Evolutionary conservation across 2,113 vertebrate genomes (phyloP).

Genomic region (Syngnathus scovelli): DNA sequence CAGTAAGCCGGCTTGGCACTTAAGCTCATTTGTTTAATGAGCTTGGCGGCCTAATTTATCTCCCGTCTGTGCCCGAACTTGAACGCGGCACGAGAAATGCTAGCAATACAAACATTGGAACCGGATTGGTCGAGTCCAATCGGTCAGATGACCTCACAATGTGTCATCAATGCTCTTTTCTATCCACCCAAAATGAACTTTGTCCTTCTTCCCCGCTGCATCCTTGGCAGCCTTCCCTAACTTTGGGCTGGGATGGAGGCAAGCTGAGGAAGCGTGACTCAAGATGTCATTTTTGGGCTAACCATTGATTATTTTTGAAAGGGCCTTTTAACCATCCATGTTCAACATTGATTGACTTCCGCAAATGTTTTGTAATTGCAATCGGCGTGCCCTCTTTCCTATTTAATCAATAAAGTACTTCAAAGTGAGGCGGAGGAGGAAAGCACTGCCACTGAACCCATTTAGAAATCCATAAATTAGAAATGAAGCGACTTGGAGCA

Average conservation of each 20-base stretch:
- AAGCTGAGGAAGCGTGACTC: conserved; percentile 39
- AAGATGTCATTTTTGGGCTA: not conserved
- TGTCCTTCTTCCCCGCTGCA: conserved; percentile 18
- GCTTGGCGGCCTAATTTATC: conserved; percentile 30
- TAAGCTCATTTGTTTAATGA: conserved; percentile 55
- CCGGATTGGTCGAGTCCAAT: not conserved
- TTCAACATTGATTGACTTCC: conserved; percentile 4
- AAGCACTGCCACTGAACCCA: not conserved
- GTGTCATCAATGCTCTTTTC: conserved; percentile 2
- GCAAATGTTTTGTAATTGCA: conserved; percentile 11
- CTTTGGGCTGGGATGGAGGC: not conserved
- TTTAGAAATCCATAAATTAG: not conserved
- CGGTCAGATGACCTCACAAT: not conserved
- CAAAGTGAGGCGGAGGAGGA: not conserved
- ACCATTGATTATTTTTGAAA: conserved; percentile 13
- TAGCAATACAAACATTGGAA: too few species aligned
- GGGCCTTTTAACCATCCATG: not conserved
- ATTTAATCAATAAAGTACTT: not conserved
- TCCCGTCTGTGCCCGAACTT: conserved; percentile 31
- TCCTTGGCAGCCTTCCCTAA: conserved; percentile 31
- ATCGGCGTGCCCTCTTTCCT: not conserved
- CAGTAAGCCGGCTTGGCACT: conserved; percentile 3
- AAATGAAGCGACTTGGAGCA: not conserved
- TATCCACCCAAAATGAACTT: conserved; percentile 21
- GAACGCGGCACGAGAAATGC: not conserved